Conservation (phyloP, 2,797 vertebrate genomes). For the Lemur catta region DNA sequence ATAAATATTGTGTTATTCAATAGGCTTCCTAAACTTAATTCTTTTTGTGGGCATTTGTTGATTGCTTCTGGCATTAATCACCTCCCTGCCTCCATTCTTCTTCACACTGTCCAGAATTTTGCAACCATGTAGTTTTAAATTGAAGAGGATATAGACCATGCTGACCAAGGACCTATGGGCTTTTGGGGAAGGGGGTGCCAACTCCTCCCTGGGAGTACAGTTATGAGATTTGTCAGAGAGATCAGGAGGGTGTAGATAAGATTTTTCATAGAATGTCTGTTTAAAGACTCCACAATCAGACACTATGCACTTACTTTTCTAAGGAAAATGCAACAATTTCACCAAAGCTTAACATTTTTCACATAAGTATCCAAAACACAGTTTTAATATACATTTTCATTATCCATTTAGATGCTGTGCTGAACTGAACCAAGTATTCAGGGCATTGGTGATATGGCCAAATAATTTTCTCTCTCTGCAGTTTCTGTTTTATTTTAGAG, state of each 20-base stretch:
- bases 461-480: background rate
- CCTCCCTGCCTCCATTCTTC: background rate
- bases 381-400: background rate
- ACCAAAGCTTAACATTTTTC: background rate
- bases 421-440: background rate
- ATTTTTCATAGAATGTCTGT: background rate
- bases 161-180: fast-evolving
- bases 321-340: background rate
- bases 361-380: background rate
- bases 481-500: background rate
- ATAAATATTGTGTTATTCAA: background rate
- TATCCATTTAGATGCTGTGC: background rate
- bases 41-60: background rate
- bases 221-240: background rate
- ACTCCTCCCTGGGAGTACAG: background rate
- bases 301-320: background rate
- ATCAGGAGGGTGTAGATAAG: background rate
- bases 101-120: background rate
- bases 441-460: background rate
- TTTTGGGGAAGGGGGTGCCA: background rate
- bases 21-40: background rate
- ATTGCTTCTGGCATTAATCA: background rate
- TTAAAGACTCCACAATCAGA: background rate
- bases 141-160: background rate
- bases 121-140: background rate